These are phyloP conservation scores for Carcharodon carcharias DNA, from an alignment of 2,797 vertebrate genomes.

Conservation along the genomic window DNA sequence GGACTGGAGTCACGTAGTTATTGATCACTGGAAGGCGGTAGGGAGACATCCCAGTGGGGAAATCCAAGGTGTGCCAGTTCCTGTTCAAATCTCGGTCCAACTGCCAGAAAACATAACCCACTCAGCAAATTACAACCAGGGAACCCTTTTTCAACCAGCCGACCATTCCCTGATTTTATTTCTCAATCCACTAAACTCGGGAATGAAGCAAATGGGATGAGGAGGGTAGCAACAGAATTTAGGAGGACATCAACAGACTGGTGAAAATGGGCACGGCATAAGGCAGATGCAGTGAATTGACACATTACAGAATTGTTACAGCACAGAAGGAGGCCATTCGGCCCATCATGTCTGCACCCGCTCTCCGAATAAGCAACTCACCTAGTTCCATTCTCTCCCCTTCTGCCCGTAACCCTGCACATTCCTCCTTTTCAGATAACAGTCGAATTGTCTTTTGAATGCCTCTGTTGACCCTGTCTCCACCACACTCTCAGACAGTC, in stretches of 20 bases:
- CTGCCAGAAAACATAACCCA: conserved; percentile 45
- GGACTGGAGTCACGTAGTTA: conserved; percentile 63
- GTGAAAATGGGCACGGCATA: neutral
- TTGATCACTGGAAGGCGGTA: conserved; percentile 70
- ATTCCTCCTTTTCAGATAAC: too few species aligned
- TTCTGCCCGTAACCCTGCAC: too few species aligned
- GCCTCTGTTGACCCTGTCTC: too few species aligned
- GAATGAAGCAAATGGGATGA: neutral
- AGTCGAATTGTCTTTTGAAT: too few species aligned
- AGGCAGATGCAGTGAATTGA: neutral
- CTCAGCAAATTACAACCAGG: neutral
- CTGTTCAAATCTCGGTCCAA: conserved; percentile 54
- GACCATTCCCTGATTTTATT: neutral
- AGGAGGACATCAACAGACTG: neutral
- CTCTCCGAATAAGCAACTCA: too few species aligned
- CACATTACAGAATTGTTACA: too few species aligned
- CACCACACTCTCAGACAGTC: too few species aligned
- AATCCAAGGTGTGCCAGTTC: conserved; percentile 50
- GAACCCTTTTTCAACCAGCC: neutral
- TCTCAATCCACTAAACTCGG: neutral
- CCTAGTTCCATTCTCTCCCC: too few species aligned
- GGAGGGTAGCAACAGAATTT: neutral
- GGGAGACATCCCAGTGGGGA: conserved; percentile 53
- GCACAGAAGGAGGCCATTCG: too few species aligned
- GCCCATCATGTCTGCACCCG: too few species aligned